Conservation (phyloP, 2,113 vertebrate genomes). For the Festucalex cinctus region DNA sequence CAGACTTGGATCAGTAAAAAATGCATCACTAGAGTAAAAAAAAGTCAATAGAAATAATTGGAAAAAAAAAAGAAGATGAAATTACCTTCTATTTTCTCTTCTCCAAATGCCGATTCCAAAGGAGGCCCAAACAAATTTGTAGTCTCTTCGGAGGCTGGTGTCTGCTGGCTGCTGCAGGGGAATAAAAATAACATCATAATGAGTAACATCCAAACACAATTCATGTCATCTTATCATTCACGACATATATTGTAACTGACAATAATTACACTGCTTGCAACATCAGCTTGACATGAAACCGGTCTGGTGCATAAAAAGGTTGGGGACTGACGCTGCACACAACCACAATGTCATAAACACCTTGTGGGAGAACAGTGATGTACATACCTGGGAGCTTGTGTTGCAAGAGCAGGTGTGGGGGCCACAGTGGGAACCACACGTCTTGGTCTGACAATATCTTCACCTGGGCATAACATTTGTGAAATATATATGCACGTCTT, state of each 20-base stretch:
- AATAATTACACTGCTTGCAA: background rate
- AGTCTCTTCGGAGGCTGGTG: slow-evolving; percentile 73
- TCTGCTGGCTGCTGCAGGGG: slow-evolving; percentile 70
- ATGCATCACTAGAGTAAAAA: background rate
- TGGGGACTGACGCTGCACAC: background rate
- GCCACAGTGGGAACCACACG: slow-evolving; percentile 66
- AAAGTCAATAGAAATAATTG: background rate
- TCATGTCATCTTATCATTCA: background rate
- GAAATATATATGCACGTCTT: background rate
- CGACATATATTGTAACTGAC: background rate
- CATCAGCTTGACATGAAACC: background rate
- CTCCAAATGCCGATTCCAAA: slow-evolving; percentile 87
- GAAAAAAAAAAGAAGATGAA: background rate
- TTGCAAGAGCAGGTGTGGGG: slow-evolving; percentile 59
- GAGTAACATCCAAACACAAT: background rate
- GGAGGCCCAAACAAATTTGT: slow-evolving; percentile 89
- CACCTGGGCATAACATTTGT: slow-evolving; percentile 67
- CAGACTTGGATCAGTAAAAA: background rate
- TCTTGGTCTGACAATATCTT: slow-evolving; percentile 91
- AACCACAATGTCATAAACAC: background rate
- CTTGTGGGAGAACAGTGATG: background rate
- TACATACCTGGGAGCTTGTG: slow-evolving; percentile 78
- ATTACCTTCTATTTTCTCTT: slow-evolving; percentile 86
- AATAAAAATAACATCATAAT: background rate
- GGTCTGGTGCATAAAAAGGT: background rate